Base-by-base conservation (phyloP, 2,888 invertebrate species). In the Stenotaenia linearis region DNA sequence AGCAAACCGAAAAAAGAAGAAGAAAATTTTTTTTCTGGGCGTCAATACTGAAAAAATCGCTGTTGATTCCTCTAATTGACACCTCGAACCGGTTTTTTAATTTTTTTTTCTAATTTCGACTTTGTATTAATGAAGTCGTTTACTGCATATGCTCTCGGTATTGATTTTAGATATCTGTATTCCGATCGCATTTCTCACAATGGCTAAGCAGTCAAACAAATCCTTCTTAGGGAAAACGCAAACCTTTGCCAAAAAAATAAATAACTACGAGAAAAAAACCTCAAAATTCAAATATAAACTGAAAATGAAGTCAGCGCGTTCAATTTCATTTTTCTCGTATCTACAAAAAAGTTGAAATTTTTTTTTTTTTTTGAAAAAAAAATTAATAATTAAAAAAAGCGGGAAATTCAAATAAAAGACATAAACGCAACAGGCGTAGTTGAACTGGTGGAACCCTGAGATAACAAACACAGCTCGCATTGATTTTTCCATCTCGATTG, bases 111-210 rank as follows among this genome's bases (percentile, higher is more conserved):
- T n/a, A 45, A 45, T 45, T 61, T 61, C 61, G 6, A 61, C 28
- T 61, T 28, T 25, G 12, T 25, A 61, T 61, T 61, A 61, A 61
- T 61, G 61, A 61, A 61, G 61, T 25, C 61, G 61, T 61, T 61
- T 61, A 28, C 61, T 61, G 61, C 61, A 61, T 61, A 61, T 61
- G 61, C 28, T 61, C 25, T 28, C 61, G 25, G 61, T 61, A 61
- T 61, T 61, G 61, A 61, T 61, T 61, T 61, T 23, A 61, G 61
- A 61, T 61, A 61, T 61, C 61, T 61, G 61, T 61, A 61, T 61
- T 61, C 61, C 61, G 28, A 61, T 61, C 61, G 61, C 61, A 61
- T 61, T 21, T 23, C 61, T 61, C 61, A 61, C 61, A 61, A 61
- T 61, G 61, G 61, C 61, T 61, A 61, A 61, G n/a, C 61, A 61